Evolutionary conservation across 2,888 invertebrate genomes (phyloP).

Genomic region (Heliconius sara): DNA sequence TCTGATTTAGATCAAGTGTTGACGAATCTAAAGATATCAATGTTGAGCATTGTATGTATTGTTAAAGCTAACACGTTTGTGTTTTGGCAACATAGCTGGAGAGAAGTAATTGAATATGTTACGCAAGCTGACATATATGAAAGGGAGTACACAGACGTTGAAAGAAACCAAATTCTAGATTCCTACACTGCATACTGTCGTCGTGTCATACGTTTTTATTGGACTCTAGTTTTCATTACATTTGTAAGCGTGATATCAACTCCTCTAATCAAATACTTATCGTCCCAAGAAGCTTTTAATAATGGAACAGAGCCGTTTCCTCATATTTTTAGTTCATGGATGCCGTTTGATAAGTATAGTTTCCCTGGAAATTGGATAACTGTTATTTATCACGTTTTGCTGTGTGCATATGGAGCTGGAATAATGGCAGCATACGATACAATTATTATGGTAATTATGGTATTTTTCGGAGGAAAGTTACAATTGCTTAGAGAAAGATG

Average conservation of each 20-base stretch:
- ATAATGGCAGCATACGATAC: conserved; percentile 69
- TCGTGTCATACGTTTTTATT: conserved; percentile 66
- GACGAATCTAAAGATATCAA: conserved; percentile 73
- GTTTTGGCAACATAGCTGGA: conserved; percentile 68
- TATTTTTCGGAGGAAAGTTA: conserved; percentile 72
- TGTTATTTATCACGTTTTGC: conserved; percentile 60
- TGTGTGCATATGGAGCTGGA: conserved; percentile 64
- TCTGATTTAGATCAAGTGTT: conserved; percentile 66
- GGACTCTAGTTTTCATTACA: conserved; percentile 68
- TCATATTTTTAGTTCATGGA: conserved; percentile 75
- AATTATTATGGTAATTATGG: conserved; percentile 64
- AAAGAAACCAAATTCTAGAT: conserved; percentile 58
- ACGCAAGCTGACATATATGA: conserved; percentile 69
- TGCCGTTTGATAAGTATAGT: conserved; percentile 70
- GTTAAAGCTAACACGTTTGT: conserved; percentile 67
- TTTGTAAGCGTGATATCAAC: conserved; percentile 58
- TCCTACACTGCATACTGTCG: conserved; percentile 69
- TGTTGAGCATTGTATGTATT: conserved; percentile 70
- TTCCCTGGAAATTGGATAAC: conserved; percentile 70
- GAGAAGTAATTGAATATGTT: conserved; percentile 64
- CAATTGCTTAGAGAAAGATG: conserved; percentile 69
- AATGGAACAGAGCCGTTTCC: conserved; percentile 69
- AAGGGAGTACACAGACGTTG: conserved; percentile 56
- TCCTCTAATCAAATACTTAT: conserved; percentile 62
- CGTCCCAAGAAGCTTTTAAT: conserved; percentile 61